Evolutionary conservation across 2,797 vertebrate genomes (phyloP).

Genomic region (Sternarchorhynchus goeldii): DNA sequence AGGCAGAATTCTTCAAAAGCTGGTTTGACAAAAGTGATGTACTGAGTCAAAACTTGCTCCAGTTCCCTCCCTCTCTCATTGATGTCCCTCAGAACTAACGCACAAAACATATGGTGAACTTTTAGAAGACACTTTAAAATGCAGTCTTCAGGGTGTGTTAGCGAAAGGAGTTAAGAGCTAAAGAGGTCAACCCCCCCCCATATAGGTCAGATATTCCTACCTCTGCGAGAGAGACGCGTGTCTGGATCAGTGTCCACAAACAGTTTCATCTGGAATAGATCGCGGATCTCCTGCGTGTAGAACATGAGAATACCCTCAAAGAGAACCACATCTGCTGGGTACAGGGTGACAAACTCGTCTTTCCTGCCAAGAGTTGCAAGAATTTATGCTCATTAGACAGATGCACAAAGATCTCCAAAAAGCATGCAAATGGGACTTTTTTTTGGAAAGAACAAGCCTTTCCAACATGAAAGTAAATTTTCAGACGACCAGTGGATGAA

Average conservation of each 20-base stretch:
- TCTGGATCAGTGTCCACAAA: conserved; percentile 97
- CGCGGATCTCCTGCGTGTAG: conserved; percentile 93
- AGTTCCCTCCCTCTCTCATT: conserved; percentile 89
- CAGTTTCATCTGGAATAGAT: conserved; percentile 98
- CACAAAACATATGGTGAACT: neutral
- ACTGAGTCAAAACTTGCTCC: conserved; percentile 92
- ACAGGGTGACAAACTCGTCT: conserved; percentile 90
- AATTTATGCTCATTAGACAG: neutral
- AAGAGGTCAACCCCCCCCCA: neutral
- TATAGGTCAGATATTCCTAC: conserved; percentile 41
- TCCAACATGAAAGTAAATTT: too few relatives aligned
- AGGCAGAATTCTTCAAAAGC: conserved; percentile 99
- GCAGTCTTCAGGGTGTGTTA: too few relatives aligned
- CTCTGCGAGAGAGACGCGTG: conserved; percentile 90
- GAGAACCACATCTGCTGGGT: conserved; percentile 94
- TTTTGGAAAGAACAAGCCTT: too few relatives aligned
- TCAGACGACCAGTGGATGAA: too few relatives aligned
- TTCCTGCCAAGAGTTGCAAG: conserved; percentile 75
- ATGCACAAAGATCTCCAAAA: neutral
- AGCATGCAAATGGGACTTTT: neutral
- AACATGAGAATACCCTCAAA: conserved; percentile 97
- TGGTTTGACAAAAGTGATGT: conserved; percentile 97
- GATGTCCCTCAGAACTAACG: conserved; percentile 91
- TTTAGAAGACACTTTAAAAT: neutral
- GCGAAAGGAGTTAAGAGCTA: neutral